These are phyloP conservation scores for Scaptomyza pallida DNA, from an alignment of 1,140 invertebrate species.

Conservation along the genomic window DNA sequence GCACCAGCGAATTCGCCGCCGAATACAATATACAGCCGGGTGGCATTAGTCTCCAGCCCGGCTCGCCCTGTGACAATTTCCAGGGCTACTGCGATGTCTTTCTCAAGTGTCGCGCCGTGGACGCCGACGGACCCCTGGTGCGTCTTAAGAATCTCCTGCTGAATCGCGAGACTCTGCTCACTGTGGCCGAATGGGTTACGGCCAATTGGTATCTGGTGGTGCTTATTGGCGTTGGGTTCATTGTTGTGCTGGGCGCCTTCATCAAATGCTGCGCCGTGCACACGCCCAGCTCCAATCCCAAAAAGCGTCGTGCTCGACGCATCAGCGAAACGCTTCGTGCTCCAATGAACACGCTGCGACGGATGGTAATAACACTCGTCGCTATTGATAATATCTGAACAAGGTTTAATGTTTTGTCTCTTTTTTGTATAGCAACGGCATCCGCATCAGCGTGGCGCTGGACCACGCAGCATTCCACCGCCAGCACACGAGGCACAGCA, in stretches of 20 bases:
- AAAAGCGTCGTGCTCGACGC: slow-evolving; percentile 93
- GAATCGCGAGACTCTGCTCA: slow-evolving; percentile 94
- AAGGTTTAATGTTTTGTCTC: too few species aligned
- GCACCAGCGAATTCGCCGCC: slow-evolving; percentile 92
- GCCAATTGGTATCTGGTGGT: slow-evolving; percentile 99
- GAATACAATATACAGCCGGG: slow-evolving; percentile 90
- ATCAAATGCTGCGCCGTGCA: slow-evolving; percentile 99
- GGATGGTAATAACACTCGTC: slow-evolving; percentile 85
- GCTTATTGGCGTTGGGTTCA: slow-evolving; percentile 94
- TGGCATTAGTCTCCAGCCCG: slow-evolving; percentile 94
- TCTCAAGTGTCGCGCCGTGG: slow-evolving; percentile 97
- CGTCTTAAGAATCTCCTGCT: slow-evolving; percentile 98
- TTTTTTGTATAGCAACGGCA: slow-evolving; percentile 84
- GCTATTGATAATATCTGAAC: too few species aligned
- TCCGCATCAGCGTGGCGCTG: slow-evolving; percentile 83
- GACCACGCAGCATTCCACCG: slow-evolving; percentile 85
- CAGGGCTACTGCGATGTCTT: slow-evolving; percentile 99
- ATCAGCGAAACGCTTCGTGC: slow-evolving; percentile 94
- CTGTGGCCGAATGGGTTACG: slow-evolving; percentile 94
- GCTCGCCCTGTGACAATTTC: slow-evolving; percentile 99
- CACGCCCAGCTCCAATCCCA: slow-evolving; percentile 98
- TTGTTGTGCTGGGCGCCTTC: slow-evolving; percentile 99
- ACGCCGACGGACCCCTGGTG: slow-evolving; percentile 98
- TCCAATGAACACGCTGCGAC: slow-evolving; percentile 94
- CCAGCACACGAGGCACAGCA: slow-evolving; percentile 77